A percentile compares a stretch with the other conserved stretches of the same genome.
Conservation (phyloP, 2,113 vertebrate species). For the Recurvirostra avosetta region DNA sequence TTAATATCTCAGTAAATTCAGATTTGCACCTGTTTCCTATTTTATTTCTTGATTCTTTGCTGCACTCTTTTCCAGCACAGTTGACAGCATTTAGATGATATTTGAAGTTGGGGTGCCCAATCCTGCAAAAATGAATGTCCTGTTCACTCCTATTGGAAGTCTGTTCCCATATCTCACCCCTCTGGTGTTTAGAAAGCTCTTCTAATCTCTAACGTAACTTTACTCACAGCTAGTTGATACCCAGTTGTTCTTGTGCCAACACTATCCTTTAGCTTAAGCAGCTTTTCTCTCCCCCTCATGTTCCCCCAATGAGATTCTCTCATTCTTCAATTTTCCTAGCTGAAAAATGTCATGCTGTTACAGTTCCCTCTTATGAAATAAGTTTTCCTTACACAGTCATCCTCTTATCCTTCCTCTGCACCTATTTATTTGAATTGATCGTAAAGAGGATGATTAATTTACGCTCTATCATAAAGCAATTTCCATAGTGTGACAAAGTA, state of each 20-base stretch:
- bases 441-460: conserved; percentile 10
- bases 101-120: not conserved
- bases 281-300: not conserved
- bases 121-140: not conserved
- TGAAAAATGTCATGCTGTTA: not conserved
- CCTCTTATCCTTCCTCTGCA: conserved; percentile 32
- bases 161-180: not conserved
- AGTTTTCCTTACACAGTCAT: not conserved
- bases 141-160: not conserved
- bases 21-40: not conserved
- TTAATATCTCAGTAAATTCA: not conserved
- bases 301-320: not conserved
- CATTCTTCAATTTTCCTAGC: not conserved
- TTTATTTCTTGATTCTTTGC: not conserved
- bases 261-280: not conserved
- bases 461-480: not conserved
- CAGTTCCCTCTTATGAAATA: not conserved
- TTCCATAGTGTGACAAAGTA: not conserved
- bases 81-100: not conserved
- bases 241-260: not conserved
- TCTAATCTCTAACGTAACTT: not conserved
- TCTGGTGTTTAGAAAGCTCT: not conserved
- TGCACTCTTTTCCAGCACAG: not conserved
- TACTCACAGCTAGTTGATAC: not conserved
- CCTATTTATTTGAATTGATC: conserved; percentile 23